These are phyloP conservation scores for Lasioglossum zephyrum DNA, from an alignment of 2,888 invertebrate genomes.

Conservation along the genomic window DNA sequence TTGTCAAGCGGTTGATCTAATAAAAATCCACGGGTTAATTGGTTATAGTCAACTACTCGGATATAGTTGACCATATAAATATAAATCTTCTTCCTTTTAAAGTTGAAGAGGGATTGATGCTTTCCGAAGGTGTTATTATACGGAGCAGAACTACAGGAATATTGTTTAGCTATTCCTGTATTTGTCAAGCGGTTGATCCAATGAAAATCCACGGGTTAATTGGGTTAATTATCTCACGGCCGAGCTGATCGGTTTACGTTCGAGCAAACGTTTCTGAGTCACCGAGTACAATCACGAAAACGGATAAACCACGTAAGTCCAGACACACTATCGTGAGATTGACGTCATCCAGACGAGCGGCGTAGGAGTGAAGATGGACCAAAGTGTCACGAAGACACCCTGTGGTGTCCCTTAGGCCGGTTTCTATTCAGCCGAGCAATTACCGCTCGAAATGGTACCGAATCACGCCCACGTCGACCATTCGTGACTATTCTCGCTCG, in stretches of 20 bases:
- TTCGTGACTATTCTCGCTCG: conserved; percentile 54
- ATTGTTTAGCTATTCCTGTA: not conserved
- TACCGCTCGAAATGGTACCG: conserved; percentile 50
- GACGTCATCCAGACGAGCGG: conserved; percentile 61
- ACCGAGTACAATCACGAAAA: not conserved
- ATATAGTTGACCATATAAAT: not conserved
- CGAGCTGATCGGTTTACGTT: not conserved
- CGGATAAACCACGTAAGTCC: conserved; percentile 30
- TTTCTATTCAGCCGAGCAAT: conserved; percentile 43
- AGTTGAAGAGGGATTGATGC: not conserved
- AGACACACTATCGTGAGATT: conserved; percentile 37
- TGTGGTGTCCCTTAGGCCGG: conserved; percentile 18
- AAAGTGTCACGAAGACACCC: conserved; percentile 36
- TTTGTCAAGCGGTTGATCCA: not conserved
- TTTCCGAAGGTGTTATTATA: not conserved
- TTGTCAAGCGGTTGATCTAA: not conserved
- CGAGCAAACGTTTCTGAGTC: not conserved
- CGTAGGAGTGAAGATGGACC: conserved; percentile 56
- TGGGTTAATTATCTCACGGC: not conserved
- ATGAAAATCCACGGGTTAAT: not conserved
- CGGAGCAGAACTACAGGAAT: no score
- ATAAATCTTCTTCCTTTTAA: not conserved
- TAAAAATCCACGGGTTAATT: not conserved
- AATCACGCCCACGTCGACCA: conserved; percentile 58
- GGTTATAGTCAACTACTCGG: not conserved